Evolutionary conservation across 2,797 vertebrate genomes (phyloP).

Genomic region (Anguilla marmorata): DNA sequence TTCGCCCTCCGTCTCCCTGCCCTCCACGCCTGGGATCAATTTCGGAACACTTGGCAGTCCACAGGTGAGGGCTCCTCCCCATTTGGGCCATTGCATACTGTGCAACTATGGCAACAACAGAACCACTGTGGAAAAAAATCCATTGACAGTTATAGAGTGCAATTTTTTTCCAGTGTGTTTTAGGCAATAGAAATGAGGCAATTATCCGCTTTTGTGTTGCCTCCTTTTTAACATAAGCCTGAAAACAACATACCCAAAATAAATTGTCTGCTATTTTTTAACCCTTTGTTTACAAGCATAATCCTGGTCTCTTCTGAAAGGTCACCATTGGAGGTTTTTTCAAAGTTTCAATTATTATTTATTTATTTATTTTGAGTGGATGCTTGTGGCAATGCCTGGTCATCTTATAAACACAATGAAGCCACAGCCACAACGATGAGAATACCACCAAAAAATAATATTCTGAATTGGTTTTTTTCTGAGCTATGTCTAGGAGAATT

Average conservation of each 20-base stretch:
- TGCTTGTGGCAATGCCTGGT: no score
- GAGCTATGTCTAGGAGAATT: no score
- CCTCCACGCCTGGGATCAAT: conserved; percentile 81
- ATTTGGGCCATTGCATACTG: background rate
- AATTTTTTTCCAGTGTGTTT: background rate
- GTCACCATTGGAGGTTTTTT: no score
- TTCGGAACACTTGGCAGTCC: conserved; percentile 77
- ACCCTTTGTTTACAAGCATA: no score
- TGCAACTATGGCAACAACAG: background rate
- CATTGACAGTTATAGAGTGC: background rate
- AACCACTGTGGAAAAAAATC: background rate
- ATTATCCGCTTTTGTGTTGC: background rate
- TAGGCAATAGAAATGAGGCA: background rate
- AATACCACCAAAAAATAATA: no score
- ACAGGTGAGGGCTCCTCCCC: conserved; percentile 72
- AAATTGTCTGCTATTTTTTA: no score
- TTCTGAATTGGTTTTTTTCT: no score
- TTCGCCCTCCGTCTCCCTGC: conserved; percentile 76
- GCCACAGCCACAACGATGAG: no score
- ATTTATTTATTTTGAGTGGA: no score
- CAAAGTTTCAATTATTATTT: no score
- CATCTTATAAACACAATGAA: no score
- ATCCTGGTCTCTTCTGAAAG: no score
- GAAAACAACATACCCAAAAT: background rate
- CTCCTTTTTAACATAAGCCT: background rate